These are phyloP conservation scores for Parasteatoda tepidariorum DNA, from an alignment of 1,140 invertebrate genomes.

Conservation along the genomic window DNA sequence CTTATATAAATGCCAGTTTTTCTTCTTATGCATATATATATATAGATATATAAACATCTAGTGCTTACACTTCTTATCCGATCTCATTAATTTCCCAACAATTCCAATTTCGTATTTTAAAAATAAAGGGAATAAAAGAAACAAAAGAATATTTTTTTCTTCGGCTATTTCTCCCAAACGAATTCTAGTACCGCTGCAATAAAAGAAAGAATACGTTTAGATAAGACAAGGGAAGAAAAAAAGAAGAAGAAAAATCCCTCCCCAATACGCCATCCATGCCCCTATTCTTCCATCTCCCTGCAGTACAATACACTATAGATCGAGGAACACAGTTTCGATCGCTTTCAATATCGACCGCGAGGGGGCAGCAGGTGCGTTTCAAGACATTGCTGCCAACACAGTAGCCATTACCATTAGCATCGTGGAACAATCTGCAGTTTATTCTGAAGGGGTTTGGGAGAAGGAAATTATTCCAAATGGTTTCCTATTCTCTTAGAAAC, in stretches of 20 bases:
- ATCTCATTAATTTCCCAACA: not conserved
- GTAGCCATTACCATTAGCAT: slow-evolving; percentile 41
- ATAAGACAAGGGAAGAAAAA: not conserved
- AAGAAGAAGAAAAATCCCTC: not conserved
- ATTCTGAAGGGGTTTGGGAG: slow-evolving; percentile 36
- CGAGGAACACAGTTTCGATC: slow-evolving; percentile 31
- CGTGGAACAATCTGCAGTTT: slow-evolving; percentile 43
- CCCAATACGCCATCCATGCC: not conserved
- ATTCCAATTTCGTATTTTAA: not conserved
- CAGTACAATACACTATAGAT: slow-evolving; percentile 36
- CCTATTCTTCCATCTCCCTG: not conserved
- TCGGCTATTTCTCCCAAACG: not conserved
- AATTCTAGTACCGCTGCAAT: not conserved
- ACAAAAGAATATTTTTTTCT: not conserved
- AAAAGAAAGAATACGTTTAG: not conserved
- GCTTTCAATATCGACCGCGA: slow-evolving; percentile 40
- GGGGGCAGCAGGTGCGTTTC: slow-evolving; percentile 43
- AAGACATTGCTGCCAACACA: slow-evolving; percentile 10
- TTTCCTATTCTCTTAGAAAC: not conserved
- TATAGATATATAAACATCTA: too few relatives aligned
- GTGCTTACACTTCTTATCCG: not conserved
- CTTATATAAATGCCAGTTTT: too few relatives aligned
- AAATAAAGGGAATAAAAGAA: not conserved
- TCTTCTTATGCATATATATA: too few relatives aligned
- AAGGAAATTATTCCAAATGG: slow-evolving; percentile 51